These are phyloP conservation scores for Caenorhabditis sp. DNA, from an alignment of 2,888 invertebrate species.

Conservation along the genomic window DNA sequence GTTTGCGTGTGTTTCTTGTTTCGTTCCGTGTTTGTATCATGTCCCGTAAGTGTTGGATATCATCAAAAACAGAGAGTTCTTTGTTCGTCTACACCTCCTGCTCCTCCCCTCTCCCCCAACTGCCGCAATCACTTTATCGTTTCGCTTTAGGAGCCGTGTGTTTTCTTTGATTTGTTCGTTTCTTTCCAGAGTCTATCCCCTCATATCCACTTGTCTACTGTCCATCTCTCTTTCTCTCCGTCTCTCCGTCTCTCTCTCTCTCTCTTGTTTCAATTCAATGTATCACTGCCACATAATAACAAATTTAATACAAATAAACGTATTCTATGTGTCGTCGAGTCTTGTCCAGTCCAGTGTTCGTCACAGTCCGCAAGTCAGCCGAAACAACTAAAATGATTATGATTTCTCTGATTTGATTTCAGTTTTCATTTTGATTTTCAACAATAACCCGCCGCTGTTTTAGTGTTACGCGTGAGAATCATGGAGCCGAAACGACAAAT, in stretches of 20 bases:
- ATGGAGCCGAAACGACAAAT: constrained; percentile 73
- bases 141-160: constrained; percentile 20
- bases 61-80: constrained; percentile 5
- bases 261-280: constrained; percentile 24
- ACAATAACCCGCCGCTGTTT: constrained; percentile 10
- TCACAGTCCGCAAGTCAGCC: neutral
- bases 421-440: constrained; percentile 17
- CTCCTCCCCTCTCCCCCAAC: constrained; percentile 12
- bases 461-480: constrained; percentile 74
- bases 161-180: constrained; percentile 16
- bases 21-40: constrained; percentile 51
- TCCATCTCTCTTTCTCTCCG: constrained; percentile 18
- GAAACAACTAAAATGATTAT: too few species aligned
- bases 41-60: constrained; percentile 21
- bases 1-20: constrained; percentile 43
- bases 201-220: constrained; percentile 15
- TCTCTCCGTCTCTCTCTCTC: constrained; percentile 21
- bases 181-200: constrained; percentile 6
- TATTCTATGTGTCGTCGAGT: constrained; percentile 11
- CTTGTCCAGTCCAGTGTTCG: constrained; percentile 12
- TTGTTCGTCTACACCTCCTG: constrained; percentile 2
- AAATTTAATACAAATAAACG: constrained; percentile 28
- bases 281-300: constrained; percentile 52
- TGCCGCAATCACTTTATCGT: constrained; percentile 33
- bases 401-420: neutral